Percentiles rank a stretch among this genome's conserved stretches.
Evolutionary conservation across 2,797 vertebrate species (phyloP).

Genomic region (Allobates femoralis): DNA sequence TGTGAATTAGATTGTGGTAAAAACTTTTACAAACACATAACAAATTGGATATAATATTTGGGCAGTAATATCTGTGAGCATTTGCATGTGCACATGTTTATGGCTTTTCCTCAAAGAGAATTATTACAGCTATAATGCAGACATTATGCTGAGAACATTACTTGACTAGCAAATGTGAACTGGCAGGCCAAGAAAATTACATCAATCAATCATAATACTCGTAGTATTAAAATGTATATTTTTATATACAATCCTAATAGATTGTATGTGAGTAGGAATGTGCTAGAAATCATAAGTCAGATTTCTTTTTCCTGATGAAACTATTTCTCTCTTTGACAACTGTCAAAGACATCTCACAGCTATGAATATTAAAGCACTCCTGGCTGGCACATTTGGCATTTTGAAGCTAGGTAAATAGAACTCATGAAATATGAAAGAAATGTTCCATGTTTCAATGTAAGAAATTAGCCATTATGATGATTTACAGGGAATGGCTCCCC

Average conservation of each 20-base stretch:
- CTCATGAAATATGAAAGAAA: constrained; percentile 81
- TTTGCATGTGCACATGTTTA: constrained; percentile 42
- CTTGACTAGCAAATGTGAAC: constrained; percentile 53
- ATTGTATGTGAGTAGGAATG: constrained; percentile 63
- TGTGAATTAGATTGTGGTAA: constrained; percentile 3
- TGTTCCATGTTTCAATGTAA: constrained; percentile 69
- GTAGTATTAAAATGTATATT: constrained; percentile 65
- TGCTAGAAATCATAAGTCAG: constrained; percentile 71
- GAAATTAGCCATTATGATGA: constrained; percentile 79
- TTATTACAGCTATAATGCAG: constrained; percentile 51
- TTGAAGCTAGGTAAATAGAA: constrained; percentile 79
- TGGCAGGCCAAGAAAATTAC: constrained; percentile 48
- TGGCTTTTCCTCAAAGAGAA: constrained; percentile 39
- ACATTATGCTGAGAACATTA: constrained; percentile 54
- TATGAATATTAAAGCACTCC: constrained; percentile 80
- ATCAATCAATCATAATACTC: constrained; percentile 58
- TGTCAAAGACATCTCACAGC: constrained; percentile 74
- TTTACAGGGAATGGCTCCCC: constrained; percentile 73
- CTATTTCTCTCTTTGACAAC: constrained; percentile 78
- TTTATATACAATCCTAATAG: constrained; percentile 66
- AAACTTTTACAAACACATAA: constrained; percentile 14
- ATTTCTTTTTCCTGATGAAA: constrained; percentile 72
- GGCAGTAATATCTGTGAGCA: constrained; percentile 23
- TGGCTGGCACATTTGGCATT: constrained; percentile 77
- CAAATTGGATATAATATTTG: constrained; percentile 19